Percentiles rank a stretch among this genome's conserved stretches.
Evolutionary conservation across 2,888 invertebrate genomes (phyloP).

Genomic region (Nomada ruficornis): DNA sequence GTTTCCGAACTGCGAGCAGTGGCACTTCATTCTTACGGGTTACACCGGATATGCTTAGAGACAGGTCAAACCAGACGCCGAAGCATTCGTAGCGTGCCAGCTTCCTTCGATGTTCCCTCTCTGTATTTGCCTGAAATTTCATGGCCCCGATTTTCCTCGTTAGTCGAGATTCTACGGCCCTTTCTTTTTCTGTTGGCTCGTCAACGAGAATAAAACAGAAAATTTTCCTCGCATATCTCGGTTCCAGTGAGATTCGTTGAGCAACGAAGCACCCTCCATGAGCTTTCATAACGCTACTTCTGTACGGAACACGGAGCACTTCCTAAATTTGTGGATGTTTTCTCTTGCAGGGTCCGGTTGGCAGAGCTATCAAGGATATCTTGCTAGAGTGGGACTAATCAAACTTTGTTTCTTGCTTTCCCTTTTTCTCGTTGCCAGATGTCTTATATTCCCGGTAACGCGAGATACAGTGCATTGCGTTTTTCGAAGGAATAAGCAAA

Average conservation of each 20-base stretch:
- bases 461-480: constrained; percentile 3
- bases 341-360: not conserved
- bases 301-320: not conserved
- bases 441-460: not conserved
- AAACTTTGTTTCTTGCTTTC: not conserved
- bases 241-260: constrained; percentile 1
- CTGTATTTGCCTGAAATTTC: constrained; percentile 46
- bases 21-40: constrained; percentile 63
- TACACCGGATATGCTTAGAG: constrained; percentile 48
- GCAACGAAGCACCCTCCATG: constrained; percentile 28
- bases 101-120: constrained; percentile 28
- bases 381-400: not conserved
- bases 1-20: constrained; percentile 50
- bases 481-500: constrained; percentile 16
- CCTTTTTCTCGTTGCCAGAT: not conserved
- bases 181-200: constrained; percentile 54
- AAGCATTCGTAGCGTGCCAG: constrained; percentile 55
- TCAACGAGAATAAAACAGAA: constrained; percentile 47
- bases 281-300: constrained; percentile 43
- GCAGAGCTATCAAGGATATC: constrained; percentile 5
- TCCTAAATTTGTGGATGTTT: not conserved
- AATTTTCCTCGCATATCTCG: constrained; percentile 24
- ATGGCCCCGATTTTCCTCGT: constrained; percentile 49
- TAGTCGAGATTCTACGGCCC: constrained; percentile 37
- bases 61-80: constrained; percentile 57